Percentiles rank a stretch among this genome's conserved stretches.
phyloP scores from a whole-genome alignment of 2,797 vertebrate species.

The Sebastes kiyomatsui region DNA sequence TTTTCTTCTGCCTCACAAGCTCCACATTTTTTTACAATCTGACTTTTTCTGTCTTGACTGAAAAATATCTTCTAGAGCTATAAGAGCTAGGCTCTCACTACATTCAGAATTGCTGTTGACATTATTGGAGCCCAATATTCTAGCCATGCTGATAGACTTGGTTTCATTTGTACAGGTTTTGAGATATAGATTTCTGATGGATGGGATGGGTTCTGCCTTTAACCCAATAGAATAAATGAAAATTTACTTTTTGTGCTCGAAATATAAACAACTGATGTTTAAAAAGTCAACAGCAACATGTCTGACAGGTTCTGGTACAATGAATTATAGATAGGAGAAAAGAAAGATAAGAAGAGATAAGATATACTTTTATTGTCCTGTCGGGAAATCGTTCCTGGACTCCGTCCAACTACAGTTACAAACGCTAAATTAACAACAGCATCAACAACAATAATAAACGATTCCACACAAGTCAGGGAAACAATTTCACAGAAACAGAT shows the following conservation, averaged over 20 bases:
- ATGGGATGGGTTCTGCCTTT: no score
- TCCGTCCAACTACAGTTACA: no score
- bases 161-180: neutral
- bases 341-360: no score
- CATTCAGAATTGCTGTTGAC: neutral
- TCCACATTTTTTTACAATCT: neutral
- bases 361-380: no score
- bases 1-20: neutral
- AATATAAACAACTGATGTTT: neutral
- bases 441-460: no score
- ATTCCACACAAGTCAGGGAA: no score
- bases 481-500: no score
- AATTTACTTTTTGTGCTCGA: neutral
- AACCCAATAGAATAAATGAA: neutral
- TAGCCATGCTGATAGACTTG: neutral
- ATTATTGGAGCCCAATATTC: neutral
- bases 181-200: neutral
- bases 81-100: neutral
- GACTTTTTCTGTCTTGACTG: no score
- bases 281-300: no score
- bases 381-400: no score
- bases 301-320: neutral
- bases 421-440: no score
- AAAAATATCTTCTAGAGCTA: neutral
- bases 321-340: neutral